Percentiles rank a stretch among this genome's conserved stretches.
phyloP scores from a whole-genome alignment of 2,113 vertebrate genomes.

The Antigone vipio region DNA sequence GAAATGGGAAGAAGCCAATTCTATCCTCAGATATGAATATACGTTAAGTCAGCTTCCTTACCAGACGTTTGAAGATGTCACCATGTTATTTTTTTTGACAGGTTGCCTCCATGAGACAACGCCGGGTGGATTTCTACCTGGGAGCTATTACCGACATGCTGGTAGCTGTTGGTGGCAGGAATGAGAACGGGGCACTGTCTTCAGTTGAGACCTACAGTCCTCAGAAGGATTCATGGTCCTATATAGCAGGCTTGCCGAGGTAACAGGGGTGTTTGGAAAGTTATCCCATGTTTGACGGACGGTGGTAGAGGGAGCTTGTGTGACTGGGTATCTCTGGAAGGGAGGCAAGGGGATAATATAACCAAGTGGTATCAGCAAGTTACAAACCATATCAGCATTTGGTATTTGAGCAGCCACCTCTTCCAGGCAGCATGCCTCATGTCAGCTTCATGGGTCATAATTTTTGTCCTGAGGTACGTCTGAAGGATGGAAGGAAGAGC shows the following conservation, averaged over 20 bases:
- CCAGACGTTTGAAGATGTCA: background rate
- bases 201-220: conserved; percentile 91
- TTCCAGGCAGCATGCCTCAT: accelerated
- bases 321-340: background rate
- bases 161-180: conserved; percentile 92
- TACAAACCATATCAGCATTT: background rate
- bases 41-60: background rate
- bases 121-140: conserved; percentile 91
- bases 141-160: conserved; percentile 84
- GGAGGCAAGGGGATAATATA: background rate
- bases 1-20: background rate
- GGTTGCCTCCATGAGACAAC: conserved; percentile 92
- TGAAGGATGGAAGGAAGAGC: background rate
- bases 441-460: background rate
- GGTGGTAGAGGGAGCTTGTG: background rate
- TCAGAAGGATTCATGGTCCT: conserved; percentile 87
- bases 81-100: conserved; percentile 22
- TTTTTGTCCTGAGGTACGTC: background rate
- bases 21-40: background rate
- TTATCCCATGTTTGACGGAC: background rate
- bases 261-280: conserved; percentile 5
- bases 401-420: background rate
- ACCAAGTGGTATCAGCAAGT: background rate
- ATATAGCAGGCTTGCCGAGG: conserved; percentile 89
- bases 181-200: conserved; percentile 86